Percentiles rank a stretch among this genome's conserved stretches.
phyloP scores from a whole-genome alignment of 2,888 invertebrate genomes.

The Rotaria socialis region DNA sequence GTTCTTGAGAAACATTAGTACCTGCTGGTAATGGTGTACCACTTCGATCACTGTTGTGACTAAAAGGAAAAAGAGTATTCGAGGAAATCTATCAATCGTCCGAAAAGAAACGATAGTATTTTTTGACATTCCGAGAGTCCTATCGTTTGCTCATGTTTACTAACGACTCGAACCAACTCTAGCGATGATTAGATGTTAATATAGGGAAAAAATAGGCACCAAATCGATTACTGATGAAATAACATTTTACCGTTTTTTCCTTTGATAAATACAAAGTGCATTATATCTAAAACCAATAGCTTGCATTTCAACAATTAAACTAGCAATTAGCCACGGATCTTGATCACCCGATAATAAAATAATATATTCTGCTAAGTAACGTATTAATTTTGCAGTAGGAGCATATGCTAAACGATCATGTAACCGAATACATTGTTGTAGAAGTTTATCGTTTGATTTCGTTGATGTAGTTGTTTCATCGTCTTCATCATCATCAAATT shows the following conservation, averaged over 20 bases:
- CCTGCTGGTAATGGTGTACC: not conserved
- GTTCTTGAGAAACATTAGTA: not conserved
- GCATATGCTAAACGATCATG: not conserved
- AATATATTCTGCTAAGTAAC: slow-evolving; percentile 24
- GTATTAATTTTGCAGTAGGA: not conserved
- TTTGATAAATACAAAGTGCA: slow-evolving; percentile 33
- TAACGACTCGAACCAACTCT: no score
- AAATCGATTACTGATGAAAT: no score
- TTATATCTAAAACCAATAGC: slow-evolving; percentile 34
- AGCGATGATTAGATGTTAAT: no score
- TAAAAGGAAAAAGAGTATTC: not conserved
- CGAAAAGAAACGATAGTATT: no score
- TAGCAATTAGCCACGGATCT: slow-evolving; percentile 10
- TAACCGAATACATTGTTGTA: slow-evolving; percentile 6
- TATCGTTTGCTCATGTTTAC: no score
- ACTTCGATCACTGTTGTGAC: slow-evolving; percentile 1
- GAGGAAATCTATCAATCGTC: no score
- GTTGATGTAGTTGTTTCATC: not conserved
- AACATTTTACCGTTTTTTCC: not conserved
- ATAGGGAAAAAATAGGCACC: no score
- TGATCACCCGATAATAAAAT: slow-evolving; percentile 19
- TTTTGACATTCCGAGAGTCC: no score
- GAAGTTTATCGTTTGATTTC: not conserved
- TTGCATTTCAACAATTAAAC: slow-evolving; percentile 32
- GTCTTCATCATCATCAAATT: not conserved